Conservation (phyloP, 2,888 invertebrate species). For the Acanthoscelides obtectus region DNA sequence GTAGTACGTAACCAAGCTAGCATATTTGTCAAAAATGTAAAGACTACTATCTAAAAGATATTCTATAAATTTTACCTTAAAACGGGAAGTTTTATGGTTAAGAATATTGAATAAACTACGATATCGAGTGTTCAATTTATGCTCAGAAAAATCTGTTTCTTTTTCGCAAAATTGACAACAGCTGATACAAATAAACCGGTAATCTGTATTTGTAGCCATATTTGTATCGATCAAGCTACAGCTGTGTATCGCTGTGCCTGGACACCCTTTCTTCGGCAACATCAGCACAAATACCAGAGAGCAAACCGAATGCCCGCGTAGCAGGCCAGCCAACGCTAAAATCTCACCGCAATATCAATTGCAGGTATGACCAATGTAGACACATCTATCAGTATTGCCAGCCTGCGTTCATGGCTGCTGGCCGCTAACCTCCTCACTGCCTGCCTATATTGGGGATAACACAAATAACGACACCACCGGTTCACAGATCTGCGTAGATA, state of each 20-base stretch:
- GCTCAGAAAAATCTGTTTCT: too few species aligned
- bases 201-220: background rate
- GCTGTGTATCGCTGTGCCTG: background rate
- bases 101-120: too few species aligned
- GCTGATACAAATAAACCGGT: too few species aligned
- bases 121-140: too few species aligned
- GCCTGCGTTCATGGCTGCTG: slow-evolving; percentile 22
- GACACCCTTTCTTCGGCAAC: background rate
- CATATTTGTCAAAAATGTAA: too few species aligned
- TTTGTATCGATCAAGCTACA: background rate
- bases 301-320: background rate
- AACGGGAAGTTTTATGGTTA: too few species aligned
- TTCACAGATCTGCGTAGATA: background rate
- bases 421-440: slow-evolving; percentile 8
- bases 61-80: too few species aligned
- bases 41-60: too few species aligned
- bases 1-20: too few species aligned
- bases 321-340: background rate
- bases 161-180: too few species aligned
- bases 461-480: slow-evolving; percentile 28
- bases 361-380: slow-evolving; percentile 40
- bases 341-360: slow-evolving; percentile 37
- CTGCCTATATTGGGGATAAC: slow-evolving; percentile 20
- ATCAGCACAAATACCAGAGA: background rate
- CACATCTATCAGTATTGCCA: slow-evolving; percentile 41